Evolutionary conservation across 2,797 vertebrate species (phyloP).

Genomic region (Liasis olivaceus): DNA sequence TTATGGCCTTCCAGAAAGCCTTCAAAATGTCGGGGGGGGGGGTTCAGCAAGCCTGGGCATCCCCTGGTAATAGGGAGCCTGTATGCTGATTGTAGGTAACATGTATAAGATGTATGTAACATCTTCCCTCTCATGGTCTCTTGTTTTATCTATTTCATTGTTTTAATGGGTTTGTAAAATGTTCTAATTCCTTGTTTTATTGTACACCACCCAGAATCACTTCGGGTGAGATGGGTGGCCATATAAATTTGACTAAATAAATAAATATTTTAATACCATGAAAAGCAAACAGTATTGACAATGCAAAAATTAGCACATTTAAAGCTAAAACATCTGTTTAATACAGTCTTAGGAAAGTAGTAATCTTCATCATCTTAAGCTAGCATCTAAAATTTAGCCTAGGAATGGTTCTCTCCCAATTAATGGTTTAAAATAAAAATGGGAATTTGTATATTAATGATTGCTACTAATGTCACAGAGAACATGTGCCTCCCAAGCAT

Average conservation of each 20-base stretch:
- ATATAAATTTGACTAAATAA: not conserved
- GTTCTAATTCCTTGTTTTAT: not conserved
- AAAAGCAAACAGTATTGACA: not conserved
- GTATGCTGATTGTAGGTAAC: not conserved
- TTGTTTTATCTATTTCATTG: not conserved
- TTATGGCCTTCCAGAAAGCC: not conserved
- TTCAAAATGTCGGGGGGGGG: not conserved
- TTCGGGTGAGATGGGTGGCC: not conserved
- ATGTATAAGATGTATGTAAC: not conserved
- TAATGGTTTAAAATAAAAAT: not conserved
- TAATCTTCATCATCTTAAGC: not conserved
- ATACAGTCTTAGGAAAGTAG: not conserved
- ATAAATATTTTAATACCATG: not conserved
- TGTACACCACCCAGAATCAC: not conserved
- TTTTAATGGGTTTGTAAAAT: not conserved
- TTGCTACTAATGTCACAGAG: not conserved
- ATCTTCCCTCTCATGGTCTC: not conserved
- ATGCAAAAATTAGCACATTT: not conserved
- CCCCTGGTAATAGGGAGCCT: not conserved
- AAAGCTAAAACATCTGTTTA: not conserved
- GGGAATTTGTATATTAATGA: not conserved
- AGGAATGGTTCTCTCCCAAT: not conserved
- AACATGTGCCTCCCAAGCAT: not conserved
- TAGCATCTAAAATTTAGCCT: not conserved
- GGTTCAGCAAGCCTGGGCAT: not conserved